These are phyloP conservation scores for Chymomyza fuscimana DNA, from an alignment of 2,888 invertebrate genomes.

Conservation along the genomic window DNA sequence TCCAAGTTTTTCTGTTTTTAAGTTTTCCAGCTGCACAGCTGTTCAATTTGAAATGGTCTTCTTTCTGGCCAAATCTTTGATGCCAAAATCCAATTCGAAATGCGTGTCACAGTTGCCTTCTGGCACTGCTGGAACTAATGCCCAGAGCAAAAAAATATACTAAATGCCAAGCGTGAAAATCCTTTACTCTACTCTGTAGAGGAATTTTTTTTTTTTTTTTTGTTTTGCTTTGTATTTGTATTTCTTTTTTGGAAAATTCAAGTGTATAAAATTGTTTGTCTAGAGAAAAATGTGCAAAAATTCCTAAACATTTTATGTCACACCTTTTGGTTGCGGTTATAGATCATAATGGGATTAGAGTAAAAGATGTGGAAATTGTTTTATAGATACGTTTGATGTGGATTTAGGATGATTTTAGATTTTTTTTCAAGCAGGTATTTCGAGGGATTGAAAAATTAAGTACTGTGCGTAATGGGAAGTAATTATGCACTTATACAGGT, in stretches of 20 bases:
- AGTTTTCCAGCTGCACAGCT: constrained; percentile 36
- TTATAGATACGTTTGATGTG: neutral
- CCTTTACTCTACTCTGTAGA: constrained; percentile 34
- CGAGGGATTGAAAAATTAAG: neutral
- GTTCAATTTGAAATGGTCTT: constrained; percentile 52
- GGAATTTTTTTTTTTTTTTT: neutral
- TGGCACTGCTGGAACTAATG: constrained; percentile 41
- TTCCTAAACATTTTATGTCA: constrained; percentile 22
- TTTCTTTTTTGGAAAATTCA: constrained; percentile 38
- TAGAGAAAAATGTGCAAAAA: constrained; percentile 23
- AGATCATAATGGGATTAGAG: constrained; percentile 1
- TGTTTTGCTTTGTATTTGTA: constrained; percentile 7
- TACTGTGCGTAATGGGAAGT: neutral
- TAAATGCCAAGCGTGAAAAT: constrained; percentile 58
- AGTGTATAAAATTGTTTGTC: constrained; percentile 65
- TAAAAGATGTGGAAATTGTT: neutral
- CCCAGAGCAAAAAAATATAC: constrained; percentile 36
- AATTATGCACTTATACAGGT: too few relatives aligned
- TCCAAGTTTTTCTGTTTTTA: neutral
- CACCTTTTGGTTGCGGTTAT: constrained; percentile 4
- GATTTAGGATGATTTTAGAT: neutral
- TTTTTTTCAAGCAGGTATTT: neutral
- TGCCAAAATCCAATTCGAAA: constrained; percentile 68
- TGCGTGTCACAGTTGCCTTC: constrained; percentile 52
- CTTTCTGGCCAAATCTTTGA: constrained; percentile 53